Conservation (phyloP, 2,888 invertebrate genomes). For the Vanessa cardui region DNA sequence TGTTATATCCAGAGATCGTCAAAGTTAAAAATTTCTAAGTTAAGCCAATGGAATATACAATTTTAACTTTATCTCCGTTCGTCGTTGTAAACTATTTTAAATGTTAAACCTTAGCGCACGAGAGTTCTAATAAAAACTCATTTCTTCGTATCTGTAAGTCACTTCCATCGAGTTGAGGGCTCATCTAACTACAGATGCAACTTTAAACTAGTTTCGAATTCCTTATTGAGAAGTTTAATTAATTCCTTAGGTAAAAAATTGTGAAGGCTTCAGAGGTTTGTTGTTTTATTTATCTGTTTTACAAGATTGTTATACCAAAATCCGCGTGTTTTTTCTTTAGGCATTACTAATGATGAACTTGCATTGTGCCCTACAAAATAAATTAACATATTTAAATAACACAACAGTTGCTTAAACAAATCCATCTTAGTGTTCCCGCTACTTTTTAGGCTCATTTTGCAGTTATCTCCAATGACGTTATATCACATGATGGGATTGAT, state of each 20-base stretch:
- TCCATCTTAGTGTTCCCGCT: too few species aligned
- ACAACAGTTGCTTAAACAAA: too few species aligned
- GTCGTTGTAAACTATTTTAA: background rate
- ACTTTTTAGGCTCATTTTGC: too few species aligned
- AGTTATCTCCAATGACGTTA: too few species aligned
- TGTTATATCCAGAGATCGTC: too few species aligned
- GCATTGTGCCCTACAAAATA: too few species aligned
- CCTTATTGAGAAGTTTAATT: slow-evolving; percentile 42
- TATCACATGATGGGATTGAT: too few species aligned
- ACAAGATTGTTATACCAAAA: background rate
- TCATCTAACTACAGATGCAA: slow-evolving; percentile 41
- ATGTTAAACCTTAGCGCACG: background rate
- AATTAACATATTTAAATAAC: too few species aligned
- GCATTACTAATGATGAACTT: too few species aligned
- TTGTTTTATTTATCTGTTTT: background rate
- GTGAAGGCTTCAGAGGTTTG: background rate
- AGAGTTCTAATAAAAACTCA: slow-evolving; percentile 2
- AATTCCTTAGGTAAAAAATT: slow-evolving; percentile 39
- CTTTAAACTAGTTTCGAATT: slow-evolving; percentile 42
- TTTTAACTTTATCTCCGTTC: background rate
- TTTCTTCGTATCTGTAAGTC: slow-evolving; percentile 15
- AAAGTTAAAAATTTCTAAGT: too few species aligned
- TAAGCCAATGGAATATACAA: background rate
- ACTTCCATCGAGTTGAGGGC: slow-evolving; percentile 23
- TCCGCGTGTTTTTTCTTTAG: too few species aligned